Conservation (phyloP, 2,113 vertebrate genomes). For the Xiphias gladius region DNA sequence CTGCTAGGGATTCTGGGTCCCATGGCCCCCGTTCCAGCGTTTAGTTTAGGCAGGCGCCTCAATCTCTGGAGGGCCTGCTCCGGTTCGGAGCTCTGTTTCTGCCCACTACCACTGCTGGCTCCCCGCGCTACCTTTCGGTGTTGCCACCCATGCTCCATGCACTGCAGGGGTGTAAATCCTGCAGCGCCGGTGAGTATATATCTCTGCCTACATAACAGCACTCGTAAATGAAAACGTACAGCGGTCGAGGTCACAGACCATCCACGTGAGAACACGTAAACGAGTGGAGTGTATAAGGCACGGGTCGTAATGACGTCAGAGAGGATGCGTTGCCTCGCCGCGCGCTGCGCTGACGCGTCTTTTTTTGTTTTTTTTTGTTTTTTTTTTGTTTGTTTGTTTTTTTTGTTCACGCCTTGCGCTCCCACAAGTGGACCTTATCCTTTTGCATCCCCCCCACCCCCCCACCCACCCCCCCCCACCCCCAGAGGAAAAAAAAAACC, state of each 20-base stretch:
- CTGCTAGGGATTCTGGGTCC: conserved; percentile 43
- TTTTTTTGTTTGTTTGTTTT: conserved; percentile 5
- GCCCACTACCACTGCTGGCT: neutral
- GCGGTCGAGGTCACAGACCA: conserved; percentile 81
- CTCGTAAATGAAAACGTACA: conserved; percentile 82
- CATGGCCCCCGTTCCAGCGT: conserved; percentile 5
- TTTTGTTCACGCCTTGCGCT: conserved; percentile 68
- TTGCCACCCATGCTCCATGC: conserved; percentile 63
- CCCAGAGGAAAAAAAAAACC: conserved; percentile 61
- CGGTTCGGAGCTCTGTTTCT: neutral
- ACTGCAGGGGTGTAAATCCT: conserved; percentile 46
- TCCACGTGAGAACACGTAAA: conserved; percentile 87
- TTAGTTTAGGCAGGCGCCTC: neutral
- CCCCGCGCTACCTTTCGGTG: conserved; percentile 44
- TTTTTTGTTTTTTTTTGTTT: conserved; percentile 35
- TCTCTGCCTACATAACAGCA: conserved; percentile 75
- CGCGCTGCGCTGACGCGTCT: conserved; percentile 63
- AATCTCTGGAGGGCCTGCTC: conserved; percentile 14
- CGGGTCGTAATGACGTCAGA: conserved; percentile 86
- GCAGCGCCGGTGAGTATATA: conserved; percentile 51
- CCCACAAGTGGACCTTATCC: conserved; percentile 73
- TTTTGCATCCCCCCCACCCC: conserved; percentile 60
- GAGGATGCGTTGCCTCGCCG: conserved; percentile 80
- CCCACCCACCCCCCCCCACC: conserved; percentile 38
- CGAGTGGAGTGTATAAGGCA: conserved; percentile 89